Evolutionary conservation across 2,888 invertebrate genomes (phyloP).

Genomic region (Plebejus melissa): DNA sequence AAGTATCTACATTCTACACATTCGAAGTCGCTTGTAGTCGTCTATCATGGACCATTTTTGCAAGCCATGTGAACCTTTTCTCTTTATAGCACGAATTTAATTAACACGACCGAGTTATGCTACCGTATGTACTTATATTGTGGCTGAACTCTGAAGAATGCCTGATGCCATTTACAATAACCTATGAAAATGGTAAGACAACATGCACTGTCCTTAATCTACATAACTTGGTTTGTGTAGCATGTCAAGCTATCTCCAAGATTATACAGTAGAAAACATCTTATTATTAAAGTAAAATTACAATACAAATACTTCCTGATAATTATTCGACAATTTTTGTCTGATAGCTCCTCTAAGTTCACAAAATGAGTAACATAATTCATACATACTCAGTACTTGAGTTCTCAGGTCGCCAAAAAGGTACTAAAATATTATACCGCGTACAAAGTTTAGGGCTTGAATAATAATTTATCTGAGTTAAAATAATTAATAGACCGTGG

Average conservation of each 20-base stretch:
- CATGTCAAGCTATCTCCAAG: not conserved
- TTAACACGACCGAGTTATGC: not conserved
- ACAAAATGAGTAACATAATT: too few species aligned
- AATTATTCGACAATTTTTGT: too few species aligned
- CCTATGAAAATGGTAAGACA: conserved; percentile 4
- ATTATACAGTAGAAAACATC: not conserved
- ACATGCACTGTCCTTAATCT: not conserved
- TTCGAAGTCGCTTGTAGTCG: too few species aligned
- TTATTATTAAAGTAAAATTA: not conserved
- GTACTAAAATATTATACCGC: too few species aligned
- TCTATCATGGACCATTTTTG: not conserved
- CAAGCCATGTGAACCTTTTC: not conserved
- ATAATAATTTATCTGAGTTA: too few species aligned
- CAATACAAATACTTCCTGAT: too few species aligned
- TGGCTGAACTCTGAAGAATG: conserved; percentile 10
- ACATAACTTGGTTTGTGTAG: not conserved
- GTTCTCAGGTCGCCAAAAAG: too few species aligned
- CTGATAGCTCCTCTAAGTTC: too few species aligned
- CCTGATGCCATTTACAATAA: not conserved
- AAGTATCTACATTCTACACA: too few species aligned
- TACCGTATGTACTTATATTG: not conserved
- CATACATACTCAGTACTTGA: too few species aligned
- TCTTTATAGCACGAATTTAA: not conserved
- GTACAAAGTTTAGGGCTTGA: too few species aligned
- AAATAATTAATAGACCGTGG: too few species aligned